Base-by-base conservation (phyloP, 2,113 vertebrate species). In the Bos javanicus region DNA sequence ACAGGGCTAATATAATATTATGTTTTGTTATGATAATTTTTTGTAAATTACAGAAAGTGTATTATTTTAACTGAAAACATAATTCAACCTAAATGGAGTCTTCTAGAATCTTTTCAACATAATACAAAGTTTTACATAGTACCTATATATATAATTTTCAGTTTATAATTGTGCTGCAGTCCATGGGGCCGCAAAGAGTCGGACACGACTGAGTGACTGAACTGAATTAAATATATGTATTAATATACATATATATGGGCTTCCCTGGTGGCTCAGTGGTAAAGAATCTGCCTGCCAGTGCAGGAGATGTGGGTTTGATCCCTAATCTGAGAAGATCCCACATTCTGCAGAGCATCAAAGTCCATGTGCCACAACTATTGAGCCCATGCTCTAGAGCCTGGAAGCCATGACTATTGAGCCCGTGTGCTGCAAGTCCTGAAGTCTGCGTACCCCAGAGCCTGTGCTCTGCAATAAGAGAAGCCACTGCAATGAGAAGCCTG, bases 1-100 rank as follows among this genome's bases (percentile, higher is more conserved):
- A 82, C 10, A 46, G 28, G n/a, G 19, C 82, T 50, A 91, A 57
- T 82, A 6, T 60, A 7, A 39, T n/a, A 0, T 59, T 60, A 91
- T 16, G 71, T 50, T 90, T 84, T 97, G 16, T 74, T 81, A 89
- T 21, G 23, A 25, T 39, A 39, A 46, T 28, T 36, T 78, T 92
- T 83, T 62, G 19, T 39, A 71, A 84, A 46, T 83, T 67, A 89
- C 11, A 89, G 30, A 36, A 71, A 48, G 8, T 26, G 2, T 25
- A 62, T 39, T 94, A 50, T 87, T 96, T 95, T 54, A 90, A 86
- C n/a, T 30, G 9, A 95, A 85, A 60, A n/a, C 8, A 64, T 43
- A 19, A 2, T 82, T 94, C 88, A 74, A 59, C 16, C 43, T 23
- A 95, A 94, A 95, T 39, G 10, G 76, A 86, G 4, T 36, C 5